phyloP scores from a whole-genome alignment of 2,888 invertebrate species.

The Sesia bembeciformis region DNA sequence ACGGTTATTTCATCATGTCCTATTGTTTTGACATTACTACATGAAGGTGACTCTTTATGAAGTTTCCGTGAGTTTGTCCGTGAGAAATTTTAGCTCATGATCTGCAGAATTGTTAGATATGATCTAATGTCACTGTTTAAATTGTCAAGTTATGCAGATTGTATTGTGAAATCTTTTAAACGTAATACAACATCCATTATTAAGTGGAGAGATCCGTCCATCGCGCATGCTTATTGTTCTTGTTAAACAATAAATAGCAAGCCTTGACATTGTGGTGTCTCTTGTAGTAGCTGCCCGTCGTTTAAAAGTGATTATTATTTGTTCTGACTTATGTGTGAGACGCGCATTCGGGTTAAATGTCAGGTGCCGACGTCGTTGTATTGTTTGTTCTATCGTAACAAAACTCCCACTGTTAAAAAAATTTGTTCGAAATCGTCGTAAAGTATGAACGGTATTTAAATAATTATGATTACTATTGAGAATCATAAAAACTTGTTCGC shows the following conservation, averaged over 20 bases:
- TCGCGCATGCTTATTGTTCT: too few relatives aligned
- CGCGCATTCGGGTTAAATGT: slow-evolving; percentile 35
- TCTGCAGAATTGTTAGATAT: background rate
- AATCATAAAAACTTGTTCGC: slow-evolving; percentile 3
- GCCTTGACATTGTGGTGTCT: too few relatives aligned
- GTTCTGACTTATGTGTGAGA: slow-evolving; percentile 1
- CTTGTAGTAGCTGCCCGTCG: background rate
- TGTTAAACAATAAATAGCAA: too few relatives aligned
- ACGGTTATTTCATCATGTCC: background rate
- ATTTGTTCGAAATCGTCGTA: too few relatives aligned
- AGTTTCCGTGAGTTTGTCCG: background rate
- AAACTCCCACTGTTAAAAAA: too few relatives aligned
- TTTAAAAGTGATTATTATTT: slow-evolving; percentile 1
- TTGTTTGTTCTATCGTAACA: background rate
- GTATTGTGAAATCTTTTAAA: too few relatives aligned
- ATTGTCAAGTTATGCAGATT: too few relatives aligned
- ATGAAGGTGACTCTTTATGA: background rate
- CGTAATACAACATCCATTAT: too few relatives aligned
- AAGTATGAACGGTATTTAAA: background rate
- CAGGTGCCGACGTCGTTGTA: slow-evolving; percentile 5
- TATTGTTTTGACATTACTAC: background rate
- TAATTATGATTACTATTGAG: background rate
- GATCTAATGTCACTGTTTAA: too few relatives aligned
- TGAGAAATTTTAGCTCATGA: background rate
- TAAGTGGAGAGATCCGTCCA: too few relatives aligned